Evolutionary conservation across 37 sponge, comb jelly and placozoan genomes (phyloP).

Genomic region (Cliona cf. orientalis): DNA sequence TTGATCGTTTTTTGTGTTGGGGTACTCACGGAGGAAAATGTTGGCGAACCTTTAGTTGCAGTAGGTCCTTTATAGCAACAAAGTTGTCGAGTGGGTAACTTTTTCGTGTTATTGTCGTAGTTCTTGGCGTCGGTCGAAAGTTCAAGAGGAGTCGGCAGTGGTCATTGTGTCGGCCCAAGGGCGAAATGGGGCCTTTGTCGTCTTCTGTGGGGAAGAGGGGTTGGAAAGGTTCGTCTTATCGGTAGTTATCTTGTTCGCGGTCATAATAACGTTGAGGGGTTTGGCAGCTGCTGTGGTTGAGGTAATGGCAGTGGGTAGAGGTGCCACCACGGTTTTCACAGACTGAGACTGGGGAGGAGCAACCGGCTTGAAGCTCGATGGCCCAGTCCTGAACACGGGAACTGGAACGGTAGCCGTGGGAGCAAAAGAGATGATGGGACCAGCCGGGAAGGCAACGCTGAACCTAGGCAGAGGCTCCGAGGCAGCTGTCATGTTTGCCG

Average conservation of each 20-base stretch:
- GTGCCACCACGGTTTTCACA: neutral
- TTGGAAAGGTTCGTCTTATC: neutral
- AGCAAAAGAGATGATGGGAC: slow-evolving; percentile 64
- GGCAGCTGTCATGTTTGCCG: slow-evolving; percentile 13
- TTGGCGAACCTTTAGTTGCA: neutral
- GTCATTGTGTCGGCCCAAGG: slow-evolving; percentile 68
- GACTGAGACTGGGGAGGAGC: neutral
- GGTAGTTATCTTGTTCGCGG: neutral
- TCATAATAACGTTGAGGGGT: neutral
- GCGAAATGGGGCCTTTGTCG: slow-evolving; percentile 76
- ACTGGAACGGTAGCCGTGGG: slow-evolving; percentile 37
- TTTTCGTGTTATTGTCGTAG: neutral
- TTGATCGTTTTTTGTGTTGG: neutral
- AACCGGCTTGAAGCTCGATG: slow-evolving; percentile 37
- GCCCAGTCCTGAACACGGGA: slow-evolving; percentile 24
- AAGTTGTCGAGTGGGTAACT: neutral
- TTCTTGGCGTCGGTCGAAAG: neutral
- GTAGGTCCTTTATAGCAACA: neutral
- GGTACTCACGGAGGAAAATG: neutral
- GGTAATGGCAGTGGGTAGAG: neutral
- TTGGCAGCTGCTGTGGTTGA: neutral
- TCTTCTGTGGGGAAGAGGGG: slow-evolving; percentile 16
- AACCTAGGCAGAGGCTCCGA: slow-evolving; percentile 47
- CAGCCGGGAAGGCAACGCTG: slow-evolving; percentile 50
- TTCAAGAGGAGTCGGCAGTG: slow-evolving; percentile 18